A percentile compares a stretch with the other conserved stretches of the same genome.
Evolutionary conservation across 2,888 invertebrate species (phyloP).

Genomic region (Plagiodera versicolora): DNA sequence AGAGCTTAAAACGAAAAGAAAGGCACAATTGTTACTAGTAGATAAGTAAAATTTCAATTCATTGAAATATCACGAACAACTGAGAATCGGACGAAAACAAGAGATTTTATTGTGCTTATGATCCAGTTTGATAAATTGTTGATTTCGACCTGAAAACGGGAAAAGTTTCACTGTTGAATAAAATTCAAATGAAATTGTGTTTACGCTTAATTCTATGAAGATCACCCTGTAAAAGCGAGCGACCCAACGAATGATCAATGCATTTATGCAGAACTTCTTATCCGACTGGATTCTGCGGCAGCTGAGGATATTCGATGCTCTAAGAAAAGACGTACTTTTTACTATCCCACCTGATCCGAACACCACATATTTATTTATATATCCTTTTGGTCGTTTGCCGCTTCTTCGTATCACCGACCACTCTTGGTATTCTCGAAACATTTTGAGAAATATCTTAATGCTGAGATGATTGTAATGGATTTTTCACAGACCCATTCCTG

Average conservation of each 20-base stretch:
- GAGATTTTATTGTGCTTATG: too few species aligned
- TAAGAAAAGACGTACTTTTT: conserved; percentile 42
- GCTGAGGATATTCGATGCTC: conserved; percentile 38
- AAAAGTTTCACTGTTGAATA: too few species aligned
- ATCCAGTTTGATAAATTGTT: too few species aligned
- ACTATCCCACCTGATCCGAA: conserved; percentile 37
- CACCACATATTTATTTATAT: conserved; percentile 39
- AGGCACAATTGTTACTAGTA: too few species aligned
- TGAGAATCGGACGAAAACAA: too few species aligned
- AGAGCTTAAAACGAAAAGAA: too few species aligned
- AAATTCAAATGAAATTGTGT: too few species aligned
- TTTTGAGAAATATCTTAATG: conserved; percentile 40
- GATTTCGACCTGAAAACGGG: too few species aligned
- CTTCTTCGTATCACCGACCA: conserved; percentile 29
- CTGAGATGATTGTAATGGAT: conserved; percentile 35
- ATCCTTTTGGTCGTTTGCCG: conserved; percentile 33
- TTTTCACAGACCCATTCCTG: conserved; percentile 16
- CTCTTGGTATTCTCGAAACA: conserved; percentile 39
- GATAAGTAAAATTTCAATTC: too few species aligned
- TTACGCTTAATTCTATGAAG: neutral
- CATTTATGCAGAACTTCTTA: conserved; percentile 53
- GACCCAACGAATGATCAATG: conserved; percentile 48
- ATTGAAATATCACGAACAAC: too few species aligned
- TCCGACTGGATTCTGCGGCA: conserved; percentile 49
- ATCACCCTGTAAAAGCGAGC: conserved; percentile 34